phyloP scores from a whole-genome alignment of 92 coral and sea anemone genomes.

The Paragorgia papillata region DNA sequence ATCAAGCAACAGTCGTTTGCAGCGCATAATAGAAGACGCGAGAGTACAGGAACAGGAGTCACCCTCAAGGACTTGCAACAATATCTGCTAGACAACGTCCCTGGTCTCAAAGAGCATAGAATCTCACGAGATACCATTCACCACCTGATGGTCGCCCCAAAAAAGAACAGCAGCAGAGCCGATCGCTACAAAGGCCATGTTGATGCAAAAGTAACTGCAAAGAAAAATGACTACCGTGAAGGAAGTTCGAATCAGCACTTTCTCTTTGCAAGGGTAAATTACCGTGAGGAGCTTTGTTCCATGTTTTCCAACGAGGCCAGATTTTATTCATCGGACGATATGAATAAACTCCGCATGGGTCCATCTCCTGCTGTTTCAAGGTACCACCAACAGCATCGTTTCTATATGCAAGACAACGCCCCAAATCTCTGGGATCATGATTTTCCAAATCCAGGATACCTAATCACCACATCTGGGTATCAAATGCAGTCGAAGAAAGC shows the following conservation, averaged over 20 bases:
- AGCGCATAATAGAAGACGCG: constrained; percentile 45
- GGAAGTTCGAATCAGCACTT: constrained; percentile 40
- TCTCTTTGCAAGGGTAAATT: constrained; percentile 36
- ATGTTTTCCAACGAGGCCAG: constrained; percentile 22
- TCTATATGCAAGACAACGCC: constrained; percentile 40
- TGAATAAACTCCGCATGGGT: constrained; percentile 41
- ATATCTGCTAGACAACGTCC: constrained; percentile 46
- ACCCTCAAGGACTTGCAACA: constrained; percentile 37
- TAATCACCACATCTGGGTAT: constrained; percentile 53
- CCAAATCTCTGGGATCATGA: constrained; percentile 53
- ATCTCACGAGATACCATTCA: constrained; percentile 54
- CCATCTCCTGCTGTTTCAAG: constrained; percentile 38
- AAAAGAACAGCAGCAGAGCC: constrained; percentile 44
- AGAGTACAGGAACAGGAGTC: constrained; percentile 56
- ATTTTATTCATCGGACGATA: constrained; percentile 32
- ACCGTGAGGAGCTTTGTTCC: constrained; percentile 32
- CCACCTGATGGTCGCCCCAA: constrained; percentile 50
- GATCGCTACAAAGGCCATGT: constrained; percentile 57
- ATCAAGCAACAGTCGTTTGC: constrained; percentile 54
- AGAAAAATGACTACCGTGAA: constrained; percentile 45
- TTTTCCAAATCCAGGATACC: constrained; percentile 53
- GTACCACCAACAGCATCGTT: constrained; percentile 43
- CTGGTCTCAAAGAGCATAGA: constrained; percentile 32
- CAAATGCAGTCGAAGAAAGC: constrained; percentile 32
- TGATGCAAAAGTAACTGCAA: constrained; percentile 51